Base-by-base conservation (phyloP, 2,888 invertebrate genomes). In the Aphelenchoides bicaudatus region DNA sequence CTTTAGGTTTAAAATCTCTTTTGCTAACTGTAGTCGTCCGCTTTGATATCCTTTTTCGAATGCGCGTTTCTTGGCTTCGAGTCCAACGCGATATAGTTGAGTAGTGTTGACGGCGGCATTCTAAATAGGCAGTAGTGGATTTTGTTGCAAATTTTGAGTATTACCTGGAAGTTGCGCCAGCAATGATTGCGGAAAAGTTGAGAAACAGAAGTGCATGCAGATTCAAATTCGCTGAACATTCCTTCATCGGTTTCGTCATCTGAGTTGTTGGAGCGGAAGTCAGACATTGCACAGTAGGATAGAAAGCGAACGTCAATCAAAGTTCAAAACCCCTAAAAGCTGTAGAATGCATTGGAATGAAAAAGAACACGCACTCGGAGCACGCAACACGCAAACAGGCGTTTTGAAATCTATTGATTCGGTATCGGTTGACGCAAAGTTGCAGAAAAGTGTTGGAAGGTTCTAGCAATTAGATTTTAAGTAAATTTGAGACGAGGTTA, bases 41-140 rank as follows among this genome's bases (percentile, higher is more conserved):
- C 65, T 65, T 13, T 66, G 62, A 48, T 70, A 64, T 27, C 72
- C 72, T 28, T 65, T 68, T 19, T 71, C 72, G 56, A 62, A 67
- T 8, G 68, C 69, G 29, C 65, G 65, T n/a, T 67, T 65, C 39
- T 67, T 63, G 3, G 61, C 58, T 25, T 72, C 73, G 6, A 69
- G 13, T 21, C 65, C 51, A 21, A 66, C 68, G 58, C 71, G 72
- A 57, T 75, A 75, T 25, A 75, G 60, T 48, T 74, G 74, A 13
- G 75, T 75, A 3, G 74, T 73, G 27, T 68, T 65, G 19, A 70
- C 72, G 27, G 75, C 75, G 16, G 74, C 70, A 6, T 69, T 62
- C 51, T 73, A 69, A 43, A 21, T n/a, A 34, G 34, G n/a, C 10
- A 34, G 34, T 10, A 34, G 34, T 10, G 34, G 16, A 34, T 13